phyloP scores from a whole-genome alignment of 2,113 vertebrate species.

The Limanda limanda region DNA sequence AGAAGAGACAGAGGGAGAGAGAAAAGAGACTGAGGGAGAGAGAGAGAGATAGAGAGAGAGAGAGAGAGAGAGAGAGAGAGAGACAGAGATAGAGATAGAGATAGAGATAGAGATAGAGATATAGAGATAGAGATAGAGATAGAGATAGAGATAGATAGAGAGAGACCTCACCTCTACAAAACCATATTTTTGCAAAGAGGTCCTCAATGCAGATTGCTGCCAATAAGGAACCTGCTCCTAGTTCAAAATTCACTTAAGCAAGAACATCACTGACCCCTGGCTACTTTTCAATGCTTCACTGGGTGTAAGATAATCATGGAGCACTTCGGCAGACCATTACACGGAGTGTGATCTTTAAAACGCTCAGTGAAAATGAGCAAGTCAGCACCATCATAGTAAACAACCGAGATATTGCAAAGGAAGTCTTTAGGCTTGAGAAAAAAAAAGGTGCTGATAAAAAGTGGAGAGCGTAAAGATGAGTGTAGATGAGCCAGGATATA shows the following conservation, averaged over 20 bases:
- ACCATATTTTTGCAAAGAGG: constrained; percentile 46
- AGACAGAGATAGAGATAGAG: neutral
- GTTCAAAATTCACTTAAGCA: constrained; percentile 56
- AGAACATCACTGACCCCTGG: constrained; percentile 40
- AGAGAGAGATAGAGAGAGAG: constrained; percentile 1
- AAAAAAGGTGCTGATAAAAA: neutral
- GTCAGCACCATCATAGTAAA: neutral
- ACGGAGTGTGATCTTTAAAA: constrained; percentile 12
- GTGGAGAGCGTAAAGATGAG: neutral
- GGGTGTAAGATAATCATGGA: constrained; percentile 29
- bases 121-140: neutral
- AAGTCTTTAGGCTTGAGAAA: neutral
- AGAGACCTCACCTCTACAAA: constrained; percentile 39
- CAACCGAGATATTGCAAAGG: neutral
- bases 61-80: neutral
- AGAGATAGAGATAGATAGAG: neutral
- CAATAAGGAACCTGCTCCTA: constrained; percentile 37
- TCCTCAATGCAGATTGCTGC: constrained; percentile 28
- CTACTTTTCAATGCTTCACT: constrained; percentile 25
- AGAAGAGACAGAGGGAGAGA: constrained; percentile 1
- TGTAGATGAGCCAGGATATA: neutral
- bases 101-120: neutral
- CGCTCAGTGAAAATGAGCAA: constrained; percentile 2
- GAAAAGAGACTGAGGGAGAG: neutral
- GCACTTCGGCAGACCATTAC: constrained; percentile 33